Evolutionary conservation across 2,888 invertebrate genomes (phyloP).

Genomic region (Myathropa florea): DNA sequence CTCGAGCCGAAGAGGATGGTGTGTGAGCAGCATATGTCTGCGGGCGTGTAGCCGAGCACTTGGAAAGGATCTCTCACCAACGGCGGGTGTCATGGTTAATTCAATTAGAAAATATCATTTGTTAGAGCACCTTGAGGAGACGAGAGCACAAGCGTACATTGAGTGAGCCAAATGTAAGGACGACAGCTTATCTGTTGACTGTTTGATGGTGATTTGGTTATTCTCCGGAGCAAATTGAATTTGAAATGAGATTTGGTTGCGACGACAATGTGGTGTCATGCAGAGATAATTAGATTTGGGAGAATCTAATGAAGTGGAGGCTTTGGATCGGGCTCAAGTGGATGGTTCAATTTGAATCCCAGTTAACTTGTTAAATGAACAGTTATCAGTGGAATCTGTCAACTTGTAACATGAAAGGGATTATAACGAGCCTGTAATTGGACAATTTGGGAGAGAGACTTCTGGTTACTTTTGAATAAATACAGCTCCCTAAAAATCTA

Average conservation of each 20-base stretch:
- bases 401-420: background rate
- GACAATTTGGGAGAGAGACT: background rate
- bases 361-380: background rate
- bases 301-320: background rate
- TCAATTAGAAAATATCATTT: background rate
- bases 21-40: background rate
- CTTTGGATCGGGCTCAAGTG: background rate
- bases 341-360: background rate
- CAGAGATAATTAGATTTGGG: background rate
- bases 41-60: background rate
- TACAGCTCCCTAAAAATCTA: too few relatives aligned
- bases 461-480: too few relatives aligned
- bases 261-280: background rate
- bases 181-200: conserved; percentile 12
- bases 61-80: background rate
- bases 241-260: background rate
- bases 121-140: background rate
- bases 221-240: conserved; percentile 27
- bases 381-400: background rate
- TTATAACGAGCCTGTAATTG: background rate
- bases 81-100: background rate
- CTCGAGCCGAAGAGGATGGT: background rate
- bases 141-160: background rate
- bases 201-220: conserved; percentile 35
- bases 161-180: background rate